phyloP scores from a whole-genome alignment of 2,797 vertebrate species.

The Acanthornis magna region DNA sequence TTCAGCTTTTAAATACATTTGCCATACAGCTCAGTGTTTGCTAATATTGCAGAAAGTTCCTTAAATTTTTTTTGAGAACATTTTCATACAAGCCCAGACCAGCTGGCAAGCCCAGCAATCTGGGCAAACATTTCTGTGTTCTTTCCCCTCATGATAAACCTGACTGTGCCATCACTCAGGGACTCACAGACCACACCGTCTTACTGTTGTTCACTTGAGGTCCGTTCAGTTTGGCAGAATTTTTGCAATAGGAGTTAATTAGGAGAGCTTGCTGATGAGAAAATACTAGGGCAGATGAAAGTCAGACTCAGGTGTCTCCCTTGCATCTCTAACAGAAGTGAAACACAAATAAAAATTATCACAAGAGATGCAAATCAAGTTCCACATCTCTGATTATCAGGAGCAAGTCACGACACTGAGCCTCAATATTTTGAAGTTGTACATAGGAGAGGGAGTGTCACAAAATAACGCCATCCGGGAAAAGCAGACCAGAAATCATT shows the following conservation, averaged over 20 bases:
- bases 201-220: fast-evolving
- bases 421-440: background rate
- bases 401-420: fast-evolving
- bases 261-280: too few relatives aligned
- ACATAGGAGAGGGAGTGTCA: background rate
- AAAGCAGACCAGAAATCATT: background rate
- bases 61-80: background rate
- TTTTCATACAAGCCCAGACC: background rate
- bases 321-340: background rate
- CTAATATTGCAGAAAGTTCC: background rate
- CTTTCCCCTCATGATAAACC: background rate
- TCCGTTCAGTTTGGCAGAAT: background rate
- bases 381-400: background rate
- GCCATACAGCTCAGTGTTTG: background rate
- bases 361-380: background rate
- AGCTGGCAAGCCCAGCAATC: background rate
- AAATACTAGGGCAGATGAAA: background rate
- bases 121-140: background rate
- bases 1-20: background rate
- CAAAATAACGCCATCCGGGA: background rate
- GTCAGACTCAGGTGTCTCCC: background rate
- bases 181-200: fast-evolving
- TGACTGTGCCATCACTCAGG: background rate
- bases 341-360: background rate
- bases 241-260: background rate